Evolutionary conservation across 1,140 invertebrate species (phyloP).

Genomic region (Neuroterus valhalla): DNA sequence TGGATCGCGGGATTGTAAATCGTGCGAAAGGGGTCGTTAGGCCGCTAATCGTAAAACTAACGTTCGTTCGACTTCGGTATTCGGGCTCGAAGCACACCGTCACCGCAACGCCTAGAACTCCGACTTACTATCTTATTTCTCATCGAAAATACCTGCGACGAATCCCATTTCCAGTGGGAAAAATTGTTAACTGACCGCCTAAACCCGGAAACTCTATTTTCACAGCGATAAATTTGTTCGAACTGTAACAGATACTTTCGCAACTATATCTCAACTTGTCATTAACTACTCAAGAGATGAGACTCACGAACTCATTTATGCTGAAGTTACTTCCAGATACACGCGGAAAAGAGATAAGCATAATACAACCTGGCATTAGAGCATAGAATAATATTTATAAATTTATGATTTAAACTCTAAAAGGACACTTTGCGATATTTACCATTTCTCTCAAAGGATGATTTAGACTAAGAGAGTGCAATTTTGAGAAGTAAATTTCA

Average conservation of each 20-base stretch:
- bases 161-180: constrained; percentile 12
- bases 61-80: constrained; percentile 35
- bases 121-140: constrained; percentile 13
- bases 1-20: constrained; percentile 54
- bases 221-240: constrained; percentile 2
- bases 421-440: too few relatives aligned
- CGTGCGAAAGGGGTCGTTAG: constrained; percentile 55
- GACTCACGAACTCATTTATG: too few relatives aligned
- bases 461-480: too few relatives aligned
- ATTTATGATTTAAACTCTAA: too few relatives aligned
- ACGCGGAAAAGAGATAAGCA: too few relatives aligned
- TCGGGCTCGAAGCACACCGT: constrained; percentile 18
- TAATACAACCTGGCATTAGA: too few relatives aligned
- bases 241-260: background rate
- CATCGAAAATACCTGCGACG: constrained; percentile 10
- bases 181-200: constrained; percentile 3
- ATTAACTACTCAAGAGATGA: too few relatives aligned
- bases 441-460: too few relatives aligned
- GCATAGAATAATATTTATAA: too few relatives aligned
- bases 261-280: background rate
- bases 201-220: constrained; percentile 22
- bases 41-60: constrained; percentile 58
- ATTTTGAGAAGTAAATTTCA: too few relatives aligned
- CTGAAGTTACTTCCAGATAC: too few relatives aligned
- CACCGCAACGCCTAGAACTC: background rate